phyloP scores from a whole-genome alignment of 2,888 invertebrate genomes.

The Isoperla grammatica region DNA sequence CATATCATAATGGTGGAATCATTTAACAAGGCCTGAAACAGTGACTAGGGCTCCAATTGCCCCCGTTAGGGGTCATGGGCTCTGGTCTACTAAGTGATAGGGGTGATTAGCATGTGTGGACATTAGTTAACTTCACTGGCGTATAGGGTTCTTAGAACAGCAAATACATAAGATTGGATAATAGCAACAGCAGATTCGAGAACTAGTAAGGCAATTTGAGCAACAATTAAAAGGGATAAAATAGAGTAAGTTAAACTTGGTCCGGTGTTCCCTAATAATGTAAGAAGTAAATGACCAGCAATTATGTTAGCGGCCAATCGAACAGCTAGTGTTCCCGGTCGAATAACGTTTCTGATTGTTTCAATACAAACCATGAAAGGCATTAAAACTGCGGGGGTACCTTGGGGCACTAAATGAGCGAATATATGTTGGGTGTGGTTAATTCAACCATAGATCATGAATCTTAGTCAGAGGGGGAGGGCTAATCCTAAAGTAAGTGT shows the following conservation, averaged over 20 bases:
- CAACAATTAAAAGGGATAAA: conserved; percentile 43
- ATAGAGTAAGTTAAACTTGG: conserved; percentile 38
- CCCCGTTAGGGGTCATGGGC: conserved; percentile 58
- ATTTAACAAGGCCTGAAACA: conserved; percentile 55
- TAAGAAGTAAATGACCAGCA: conserved; percentile 64
- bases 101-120: conserved; percentile 54
- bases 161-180: conserved; percentile 63
- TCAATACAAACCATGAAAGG: conserved; percentile 71
- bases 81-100: conserved; percentile 59
- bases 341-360: conserved; percentile 66
- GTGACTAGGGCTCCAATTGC: conserved; percentile 54
- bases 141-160: conserved; percentile 59
- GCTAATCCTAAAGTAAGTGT: conserved; percentile 53
- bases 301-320: conserved; percentile 73
- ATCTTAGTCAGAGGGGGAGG: conserved; percentile 57
- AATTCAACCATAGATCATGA: conserved; percentile 60
- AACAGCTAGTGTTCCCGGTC: conserved; percentile 61
- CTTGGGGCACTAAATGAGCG: conserved; percentile 61
- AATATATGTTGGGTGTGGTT: conserved; percentile 59
- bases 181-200: conserved; percentile 56
- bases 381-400: conserved; percentile 58
- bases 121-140: conserved; percentile 61
- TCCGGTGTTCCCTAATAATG: conserved; percentile 51
- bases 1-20: conserved; percentile 54
- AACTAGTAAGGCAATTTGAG: conserved; percentile 50